Percentiles rank a stretch among this genome's conserved stretches.
Evolutionary conservation across 2,113 vertebrate species (phyloP).

Genomic region (Tetraodon nigroviridis): DNA sequence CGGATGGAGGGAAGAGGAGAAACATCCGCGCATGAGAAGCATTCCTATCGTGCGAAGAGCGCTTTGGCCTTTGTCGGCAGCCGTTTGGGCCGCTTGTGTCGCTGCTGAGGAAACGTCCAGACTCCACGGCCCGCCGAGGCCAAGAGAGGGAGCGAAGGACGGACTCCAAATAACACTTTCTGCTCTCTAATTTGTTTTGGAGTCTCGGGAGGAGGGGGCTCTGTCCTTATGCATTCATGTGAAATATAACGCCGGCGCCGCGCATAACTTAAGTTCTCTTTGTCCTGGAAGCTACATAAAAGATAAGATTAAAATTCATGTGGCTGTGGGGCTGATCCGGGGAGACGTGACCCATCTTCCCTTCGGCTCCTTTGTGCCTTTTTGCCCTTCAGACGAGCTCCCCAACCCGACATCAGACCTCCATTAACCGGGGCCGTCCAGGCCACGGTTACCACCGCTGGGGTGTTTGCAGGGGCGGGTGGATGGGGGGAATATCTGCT

Average conservation of each 20-base stretch:
- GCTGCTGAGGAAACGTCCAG: constrained; percentile 56
- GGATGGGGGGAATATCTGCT: constrained; percentile 33
- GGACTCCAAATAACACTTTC: constrained; percentile 4
- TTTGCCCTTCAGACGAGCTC: constrained; percentile 16
- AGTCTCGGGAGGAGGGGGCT: too few relatives aligned
- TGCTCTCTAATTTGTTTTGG: neutral
- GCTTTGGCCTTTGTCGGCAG: constrained; percentile 51
- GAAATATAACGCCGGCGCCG: constrained; percentile 9
- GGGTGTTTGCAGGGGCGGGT: constrained; percentile 27
- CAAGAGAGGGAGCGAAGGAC: neutral
- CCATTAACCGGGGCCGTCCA: neutral
- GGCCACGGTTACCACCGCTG: constrained; percentile 15
- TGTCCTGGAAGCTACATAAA: neutral
- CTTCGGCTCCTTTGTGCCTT: constrained; percentile 11
- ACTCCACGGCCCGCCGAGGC: constrained; percentile 30
- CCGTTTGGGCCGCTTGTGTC: constrained; percentile 55
- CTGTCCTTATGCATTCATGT: constrained; percentile 14
- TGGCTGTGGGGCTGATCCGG: too few relatives aligned
- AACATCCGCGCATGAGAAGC: constrained; percentile 22
- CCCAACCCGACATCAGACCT: too few relatives aligned
- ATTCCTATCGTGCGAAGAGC: constrained; percentile 34
- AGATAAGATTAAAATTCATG: too few relatives aligned
- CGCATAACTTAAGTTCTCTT: neutral
- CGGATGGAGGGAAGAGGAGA: neutral
- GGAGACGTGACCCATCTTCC: neutral